Evolutionary conservation across 2,888 invertebrate genomes (phyloP), one percentile per base, ranked within the genome.

Genomic region (Matsumyia berberina): DNA sequence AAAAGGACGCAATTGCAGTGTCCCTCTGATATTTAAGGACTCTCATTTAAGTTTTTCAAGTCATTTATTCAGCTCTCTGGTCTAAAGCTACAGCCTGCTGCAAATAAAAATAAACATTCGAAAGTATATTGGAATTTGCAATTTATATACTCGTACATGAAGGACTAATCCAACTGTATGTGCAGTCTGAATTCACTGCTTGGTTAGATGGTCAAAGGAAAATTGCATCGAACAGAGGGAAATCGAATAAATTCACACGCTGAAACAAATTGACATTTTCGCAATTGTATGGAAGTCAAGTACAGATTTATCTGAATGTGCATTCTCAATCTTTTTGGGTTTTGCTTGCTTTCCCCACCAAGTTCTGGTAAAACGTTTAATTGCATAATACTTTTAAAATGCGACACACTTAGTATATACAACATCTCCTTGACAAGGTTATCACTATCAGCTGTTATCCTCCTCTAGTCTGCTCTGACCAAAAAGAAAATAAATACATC

Each of bases 221-320:
- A 35, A 79, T 24, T 39, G 51, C 39, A 79, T 58, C 51, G n/a
- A 46, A 51, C 37, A 46, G 44, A 62, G 35, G 35, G 35, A 35
- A 64, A 46, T 46, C 17, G 39, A 81, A 69, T 55, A 55, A 12
- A 69, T 81, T 81, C 80, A 81, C 76, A 76, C 74, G 62, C 69
- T 81, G 74, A 74, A 76, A 76, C 80, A 74, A 81, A 69, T 74
- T 81, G 80, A 81, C 80, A 81, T 81, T 81, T 81, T 81, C 55
- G 69, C 80, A 81, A 81, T 81, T 81, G 67, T 74, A 81, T 69
- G 46, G 60, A 55, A 74, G 74, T 81, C 76, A 74, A 81, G 62
- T 74, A 46, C 74, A 81, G 80, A 81, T 81, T 80, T 67, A 80
- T 80, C 58, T 51, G 58, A 80, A 58, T 73, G 58, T 37, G 31